phyloP scores from a whole-genome alignment of 2,797 vertebrate genomes.

The Ctenochaetus hawaiiensis region DNA sequence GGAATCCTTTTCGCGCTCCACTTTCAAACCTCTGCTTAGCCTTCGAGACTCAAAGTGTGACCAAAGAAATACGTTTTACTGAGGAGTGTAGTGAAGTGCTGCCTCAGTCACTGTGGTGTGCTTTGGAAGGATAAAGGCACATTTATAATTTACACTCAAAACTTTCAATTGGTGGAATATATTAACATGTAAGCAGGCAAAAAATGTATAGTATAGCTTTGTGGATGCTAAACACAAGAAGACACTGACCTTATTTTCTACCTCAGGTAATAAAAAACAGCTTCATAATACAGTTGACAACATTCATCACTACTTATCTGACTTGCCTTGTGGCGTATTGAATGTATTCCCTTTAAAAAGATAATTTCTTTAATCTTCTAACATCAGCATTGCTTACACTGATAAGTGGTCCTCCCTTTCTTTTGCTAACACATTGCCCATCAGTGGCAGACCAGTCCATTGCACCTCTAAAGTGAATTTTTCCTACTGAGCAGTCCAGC shows the following conservation, averaged over 20 bases:
- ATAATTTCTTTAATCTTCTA: no score
- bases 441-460: no score
- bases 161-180: constrained; percentile 27
- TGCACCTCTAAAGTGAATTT: background rate
- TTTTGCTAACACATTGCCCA: no score
- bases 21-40: constrained; percentile 58
- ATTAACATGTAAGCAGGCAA: constrained; percentile 1
- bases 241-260: background rate
- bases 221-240: background rate
- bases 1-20: constrained; percentile 66
- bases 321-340: no score
- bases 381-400: no score
- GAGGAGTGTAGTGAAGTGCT: constrained; percentile 7
- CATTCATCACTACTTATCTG: background rate
- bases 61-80: constrained; percentile 48
- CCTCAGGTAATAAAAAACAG: background rate
- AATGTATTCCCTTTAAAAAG: no score
- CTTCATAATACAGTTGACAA: background rate
- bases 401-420: no score
- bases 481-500: background rate
- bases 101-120: constrained; percentile 12
- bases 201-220: background rate
- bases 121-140: constrained; percentile 25
- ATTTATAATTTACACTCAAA: constrained; percentile 20
- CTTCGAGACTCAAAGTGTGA: constrained; percentile 52